Base-by-base conservation (phyloP, 2,888 invertebrate species). In the Parnassius glacialis region DNA sequence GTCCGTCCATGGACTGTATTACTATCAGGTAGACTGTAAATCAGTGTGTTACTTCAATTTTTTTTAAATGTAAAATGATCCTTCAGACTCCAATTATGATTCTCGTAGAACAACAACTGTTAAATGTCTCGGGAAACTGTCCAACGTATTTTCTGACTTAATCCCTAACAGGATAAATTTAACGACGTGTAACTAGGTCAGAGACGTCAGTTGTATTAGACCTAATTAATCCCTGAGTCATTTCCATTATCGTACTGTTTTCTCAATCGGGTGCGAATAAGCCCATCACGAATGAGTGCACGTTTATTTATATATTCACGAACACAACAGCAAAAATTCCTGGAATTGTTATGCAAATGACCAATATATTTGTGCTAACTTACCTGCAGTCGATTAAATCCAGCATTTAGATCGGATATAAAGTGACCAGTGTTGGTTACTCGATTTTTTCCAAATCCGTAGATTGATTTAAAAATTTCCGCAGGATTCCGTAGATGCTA, bases 201-300 rank as follows among this genome's bases (percentile, higher is more conserved):
- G 20, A 61, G 34, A 13, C 56, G 34, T 45, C 50, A 20, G 55
- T 16, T 53, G 25, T 10, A 43, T 25, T 34, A 44, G 45, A 51
- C 11, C 45, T 52, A 56, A 61, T 61, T 61, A 61, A 34, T 44
- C 13, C n/a, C 51, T 55, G 61, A 55, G 5, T 61, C 55, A 61
- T 56, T 61, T 57, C 52, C 61, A 42, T 61, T 57, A 61, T 52
- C 45, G 52, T 47, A 41, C 34, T 57, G 56, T 61, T 57, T 52
- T 52, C 52, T 47, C 34, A 57, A 61, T 61, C 52, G 61, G 45
- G 57, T 42, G 57, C 52, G 42, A 61, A 57, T 25, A n/a, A 25
- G 42, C 16, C 13, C 34, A 42, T 25, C 11, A 9, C 34, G 47
- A 47, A 11, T 52, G 12, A 44, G 34, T 34, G 1, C 16, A 9